Evolutionary conservation across 2,113 vertebrate species (phyloP), one percentile per base, ranked within the genome.

Genomic region (Cricetomys ansorgei): DNA sequence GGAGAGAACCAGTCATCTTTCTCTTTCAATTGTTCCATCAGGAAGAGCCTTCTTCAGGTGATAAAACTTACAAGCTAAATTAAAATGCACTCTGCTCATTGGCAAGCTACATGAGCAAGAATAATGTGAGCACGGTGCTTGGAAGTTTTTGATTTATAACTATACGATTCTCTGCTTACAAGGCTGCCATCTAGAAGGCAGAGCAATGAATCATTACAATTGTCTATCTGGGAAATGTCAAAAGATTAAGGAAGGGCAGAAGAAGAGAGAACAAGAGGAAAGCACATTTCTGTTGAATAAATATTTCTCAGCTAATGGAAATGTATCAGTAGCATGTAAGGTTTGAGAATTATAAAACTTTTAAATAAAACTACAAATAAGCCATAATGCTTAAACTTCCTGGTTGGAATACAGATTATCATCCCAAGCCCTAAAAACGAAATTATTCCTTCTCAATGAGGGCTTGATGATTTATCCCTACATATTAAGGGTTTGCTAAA

Each of bases 131-230:
- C 81, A 95, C 25, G 64, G 88, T 72, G 72, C 85, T 83, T 89
- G 94, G 81, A 95, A 96, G 95, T 77, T 97, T 96, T 97, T 97
- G 92, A 98, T 97, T 97, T 97, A 97, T 97, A 96, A 97, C 97
- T 92, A 91, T 86, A 90, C 55, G 55, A 77, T 73, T 94, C 92
- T 95, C 95, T 86, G 85, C 95, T 95, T 97, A 95, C 43, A 96
- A 96, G 85, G 76, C 92, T 94, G 94, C 65, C 40, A 91, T 94
- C 90, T 72, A 86, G 55, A 65, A 94, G 91, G 96, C 95, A 96
- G 88, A 94, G 92, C 96, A 95, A 97, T 97, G 96, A 97, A 97
- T 97, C 97, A 97, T 95, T 95, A 95, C 96, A 96, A 97, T 85
- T 96, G 96, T 96, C 96, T 96, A 94, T 91, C 92, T 92, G 92